phyloP scores from a whole-genome alignment of 2,797 vertebrate genomes.

The Tapera naevia region DNA sequence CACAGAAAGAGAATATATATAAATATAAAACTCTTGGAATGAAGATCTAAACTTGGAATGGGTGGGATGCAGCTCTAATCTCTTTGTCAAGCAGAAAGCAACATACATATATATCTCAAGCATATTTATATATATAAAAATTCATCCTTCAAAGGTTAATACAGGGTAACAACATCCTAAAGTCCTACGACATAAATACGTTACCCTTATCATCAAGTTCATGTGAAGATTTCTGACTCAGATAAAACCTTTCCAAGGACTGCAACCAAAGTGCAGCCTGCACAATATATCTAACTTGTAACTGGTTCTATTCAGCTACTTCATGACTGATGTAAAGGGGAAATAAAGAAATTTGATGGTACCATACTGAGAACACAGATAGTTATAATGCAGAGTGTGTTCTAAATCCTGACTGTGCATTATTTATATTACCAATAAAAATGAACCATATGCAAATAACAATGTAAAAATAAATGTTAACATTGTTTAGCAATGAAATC shows the following conservation, averaged over 20 bases:
- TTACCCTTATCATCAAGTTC: neutral
- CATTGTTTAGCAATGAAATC: neutral
- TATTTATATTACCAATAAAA: neutral
- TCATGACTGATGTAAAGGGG: neutral
- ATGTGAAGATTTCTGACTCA: rapidly evolving
- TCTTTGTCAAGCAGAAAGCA: neutral
- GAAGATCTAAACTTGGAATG: slow-evolving; percentile 19
- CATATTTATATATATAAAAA: neutral
- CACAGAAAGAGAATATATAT: neutral
- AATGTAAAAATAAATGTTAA: too few relatives aligned
- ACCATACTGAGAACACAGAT: neutral
- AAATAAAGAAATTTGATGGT: neutral
- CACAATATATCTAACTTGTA: neutral
- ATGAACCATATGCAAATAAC: neutral
- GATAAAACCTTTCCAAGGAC: neutral
- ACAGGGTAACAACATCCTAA: neutral
- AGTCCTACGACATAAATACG: neutral
- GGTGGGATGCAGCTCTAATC: slow-evolving; percentile 47
- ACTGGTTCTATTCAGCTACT: neutral
- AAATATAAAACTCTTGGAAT: neutral
- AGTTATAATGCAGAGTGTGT: neutral
- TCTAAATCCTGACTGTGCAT: neutral
- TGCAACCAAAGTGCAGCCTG: neutral
- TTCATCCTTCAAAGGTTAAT: neutral
- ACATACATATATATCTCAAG: neutral